Evolutionary conservation across 2,113 vertebrate species (phyloP).

Genomic region (Sus scrofa): T2T-Sscrofa CM000820.6:27426501-27427000

Average conservation of each 20-base stretch:
- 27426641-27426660: too few relatives aligned
- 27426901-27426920: background rate
- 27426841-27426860: slow-evolving; percentile 32
- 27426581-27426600: too few relatives aligned
- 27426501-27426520: background rate
- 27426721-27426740: too few relatives aligned
- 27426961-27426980: background rate
- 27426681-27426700: too few relatives aligned
- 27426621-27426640: too few relatives aligned
- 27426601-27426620: too few relatives aligned
- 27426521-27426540: background rate
- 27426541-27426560: background rate
- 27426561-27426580: background rate
- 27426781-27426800: too few relatives aligned
- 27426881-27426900: background rate
- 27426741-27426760: too few relatives aligned
- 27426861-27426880: background rate
- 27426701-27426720: too few relatives aligned
- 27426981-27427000: background rate
- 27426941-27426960: background rate
- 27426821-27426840: background rate
- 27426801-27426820: too few relatives aligned
- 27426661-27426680: too few relatives aligned
- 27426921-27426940: background rate
- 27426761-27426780: too few relatives aligned